Evolutionary conservation across 2,113 vertebrate species (phyloP).

Genomic region (Chionomys nivalis): DNA sequence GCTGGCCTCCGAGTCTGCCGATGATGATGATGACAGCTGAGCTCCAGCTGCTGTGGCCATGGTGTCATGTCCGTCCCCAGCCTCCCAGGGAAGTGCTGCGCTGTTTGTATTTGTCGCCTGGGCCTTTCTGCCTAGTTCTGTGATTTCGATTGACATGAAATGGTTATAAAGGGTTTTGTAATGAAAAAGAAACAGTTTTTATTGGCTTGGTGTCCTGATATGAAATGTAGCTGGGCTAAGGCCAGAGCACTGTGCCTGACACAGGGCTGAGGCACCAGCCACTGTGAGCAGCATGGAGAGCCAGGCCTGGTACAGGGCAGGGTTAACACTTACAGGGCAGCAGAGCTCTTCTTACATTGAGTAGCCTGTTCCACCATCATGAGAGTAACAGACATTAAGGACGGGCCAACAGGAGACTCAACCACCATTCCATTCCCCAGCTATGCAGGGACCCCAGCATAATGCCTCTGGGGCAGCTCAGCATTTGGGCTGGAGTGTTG

Average conservation of each 20-base stretch:
- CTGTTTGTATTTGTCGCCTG: constrained; percentile 81
- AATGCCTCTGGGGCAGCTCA: not conserved
- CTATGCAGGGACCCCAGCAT: not conserved
- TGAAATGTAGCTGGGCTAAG: not conserved
- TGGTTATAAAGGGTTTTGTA: constrained; percentile 90
- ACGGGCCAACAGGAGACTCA: not conserved
- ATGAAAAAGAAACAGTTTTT: constrained; percentile 82
- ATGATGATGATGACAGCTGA: constrained; percentile 84
- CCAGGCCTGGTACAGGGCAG: not conserved
- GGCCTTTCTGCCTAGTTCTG: constrained; percentile 79
- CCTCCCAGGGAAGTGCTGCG: constrained; percentile 62
- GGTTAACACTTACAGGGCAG: not conserved
- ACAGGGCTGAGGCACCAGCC: not conserved
- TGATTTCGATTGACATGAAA: constrained; percentile 84
- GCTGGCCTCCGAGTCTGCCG: constrained; percentile 77
- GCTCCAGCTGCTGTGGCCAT: constrained; percentile 48
- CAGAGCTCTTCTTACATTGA: too few species aligned
- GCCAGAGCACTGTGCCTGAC: not conserved
- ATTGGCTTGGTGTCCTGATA: constrained; percentile 64
- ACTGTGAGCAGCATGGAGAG: not conserved
- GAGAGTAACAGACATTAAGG: not conserved
- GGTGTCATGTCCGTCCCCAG: not conserved
- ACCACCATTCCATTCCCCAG: not conserved
- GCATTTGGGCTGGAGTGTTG: not conserved
- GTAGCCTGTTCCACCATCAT: not conserved